A percentile compares a stretch with the other conserved stretches of the same genome.
phyloP scores from a whole-genome alignment of 2,888 invertebrate species.

The Acleris cristana region DNA sequence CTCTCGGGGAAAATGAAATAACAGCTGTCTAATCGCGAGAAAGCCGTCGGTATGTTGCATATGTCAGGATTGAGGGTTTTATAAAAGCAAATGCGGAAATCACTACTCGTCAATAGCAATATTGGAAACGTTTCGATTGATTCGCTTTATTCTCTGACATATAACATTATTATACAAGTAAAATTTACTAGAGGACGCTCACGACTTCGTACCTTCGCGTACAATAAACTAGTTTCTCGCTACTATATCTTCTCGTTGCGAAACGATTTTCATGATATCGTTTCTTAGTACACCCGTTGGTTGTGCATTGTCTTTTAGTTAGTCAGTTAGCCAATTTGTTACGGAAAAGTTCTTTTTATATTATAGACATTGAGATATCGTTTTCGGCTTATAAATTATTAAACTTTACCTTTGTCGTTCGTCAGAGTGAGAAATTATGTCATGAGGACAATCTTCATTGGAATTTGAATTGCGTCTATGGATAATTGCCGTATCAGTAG shows the following conservation, averaged over 20 bases:
- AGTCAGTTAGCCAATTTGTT: too few relatives aligned
- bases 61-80: conserved; percentile 16
- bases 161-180: too few relatives aligned
- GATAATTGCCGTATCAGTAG: conserved; percentile 73
- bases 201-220: too few relatives aligned
- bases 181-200: too few relatives aligned
- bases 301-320: too few relatives aligned
- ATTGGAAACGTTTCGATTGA: conserved; percentile 4
- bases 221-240: too few relatives aligned
- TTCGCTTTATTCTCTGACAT: background rate
- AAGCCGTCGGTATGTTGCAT: conserved; percentile 21
- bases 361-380: too few relatives aligned
- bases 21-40: conserved; percentile 31
- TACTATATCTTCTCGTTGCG: too few relatives aligned
- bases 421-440: conserved; percentile 53
- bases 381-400: too few relatives aligned
- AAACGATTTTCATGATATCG: too few relatives aligned
- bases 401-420: conserved; percentile 63
- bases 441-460: conserved; percentile 51
- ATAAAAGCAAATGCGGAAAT: conserved; percentile 13
- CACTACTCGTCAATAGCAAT: conserved; percentile 6
- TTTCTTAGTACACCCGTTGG: too few relatives aligned
- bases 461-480: conserved; percentile 58
- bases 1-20: conserved; percentile 24
- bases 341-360: too few relatives aligned